Base-by-base conservation (phyloP, 2,113 vertebrate genomes). In the Myocastor coypus region DNA sequence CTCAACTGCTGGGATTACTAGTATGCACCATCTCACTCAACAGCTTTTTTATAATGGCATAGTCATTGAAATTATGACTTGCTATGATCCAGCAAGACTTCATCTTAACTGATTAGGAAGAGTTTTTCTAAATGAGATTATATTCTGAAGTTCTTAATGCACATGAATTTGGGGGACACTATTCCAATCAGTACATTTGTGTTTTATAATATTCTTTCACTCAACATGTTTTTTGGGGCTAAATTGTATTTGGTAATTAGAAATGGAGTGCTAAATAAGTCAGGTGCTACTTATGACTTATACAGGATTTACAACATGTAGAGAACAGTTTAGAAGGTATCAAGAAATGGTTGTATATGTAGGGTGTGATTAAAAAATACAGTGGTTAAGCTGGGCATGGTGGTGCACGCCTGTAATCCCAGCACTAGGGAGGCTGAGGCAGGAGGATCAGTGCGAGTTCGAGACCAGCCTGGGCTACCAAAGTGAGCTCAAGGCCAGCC, bases 201-300 rank as follows among this genome's bases (percentile, higher is more conserved):
- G 20, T n/a, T 94, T 93, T 73, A 57, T 42, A 64, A 71, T 42
- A n/a, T 86, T 69, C 34, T 52, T 92, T 89, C 32, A 81, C 40
- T 94, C 34, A 50, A 12, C 9, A 55, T 42, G 59, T 63, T 32
- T 75, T 17, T 69, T 13, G 57, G 37, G 37, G 69, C 55, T 75
- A 77, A 73, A 59, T 12, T 12, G 3, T 64, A 8, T 73, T 28
- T 81, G 34, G 20, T 81, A 69, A 81, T 83, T 84, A 59, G 20
- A 30, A 50, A 46, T 46, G 69, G 16, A 83, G 3, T 20, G 57
- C 52, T 59, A 57, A 89, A 40, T 61, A 28, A 78, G 83, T 42
- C 37, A 95, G 78, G 14, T 9, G 17, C 7, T 28, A 83, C 28
- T 42, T n/a, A 13, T 55, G 55, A 90, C 73, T 10, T 61, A 1